Conservation (phyloP, 2,888 invertebrate species). For the Tetramorium bicarinatum region DNA sequence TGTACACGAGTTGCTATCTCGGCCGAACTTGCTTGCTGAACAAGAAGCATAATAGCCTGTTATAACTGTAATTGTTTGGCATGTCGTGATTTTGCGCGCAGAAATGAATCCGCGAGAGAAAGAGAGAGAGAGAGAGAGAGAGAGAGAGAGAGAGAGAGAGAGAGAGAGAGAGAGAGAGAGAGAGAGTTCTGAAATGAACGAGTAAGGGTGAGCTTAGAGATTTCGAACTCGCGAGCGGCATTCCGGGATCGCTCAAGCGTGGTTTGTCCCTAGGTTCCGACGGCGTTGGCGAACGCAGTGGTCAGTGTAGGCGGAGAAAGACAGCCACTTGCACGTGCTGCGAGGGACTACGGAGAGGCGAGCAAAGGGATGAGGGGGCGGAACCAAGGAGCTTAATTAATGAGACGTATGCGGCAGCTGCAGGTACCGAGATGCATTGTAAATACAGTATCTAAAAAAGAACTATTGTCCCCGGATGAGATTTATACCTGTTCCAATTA, state of each 20-base stretch:
- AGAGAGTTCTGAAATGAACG: background rate
- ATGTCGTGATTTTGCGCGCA: slow-evolving; percentile 35
- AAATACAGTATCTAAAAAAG: slow-evolving; percentile 80
- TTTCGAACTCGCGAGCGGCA: slow-evolving; percentile 2
- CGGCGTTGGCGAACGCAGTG: slow-evolving; percentile 66
- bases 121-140: background rate
- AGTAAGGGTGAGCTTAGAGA: background rate
- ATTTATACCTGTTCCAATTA: slow-evolving; percentile 85
- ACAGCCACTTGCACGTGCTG: slow-evolving; percentile 48
- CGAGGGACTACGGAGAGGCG: slow-evolving; percentile 41
- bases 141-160: background rate
- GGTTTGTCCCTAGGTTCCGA: slow-evolving; percentile 19
- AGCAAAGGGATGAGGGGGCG: slow-evolving; percentile 56
- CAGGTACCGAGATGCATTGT: slow-evolving; percentile 84
- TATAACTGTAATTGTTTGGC: slow-evolving; percentile 54
- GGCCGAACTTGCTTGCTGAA: slow-evolving; percentile 1
- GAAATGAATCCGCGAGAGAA: slow-evolving; percentile 4
- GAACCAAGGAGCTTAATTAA: slow-evolving; percentile 82
- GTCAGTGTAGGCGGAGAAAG: slow-evolving; percentile 72
- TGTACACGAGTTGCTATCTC: slow-evolving; percentile 15
- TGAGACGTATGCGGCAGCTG: slow-evolving; percentile 85
- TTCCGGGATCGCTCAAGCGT: background rate
- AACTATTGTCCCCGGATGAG: slow-evolving; percentile 84
- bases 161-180: background rate
- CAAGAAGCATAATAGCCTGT: slow-evolving; percentile 51